Evolutionary conservation across 2,797 vertebrate species (phyloP), one percentile per base, ranked within the genome.

Genomic region (Ambastaia sidthimunki): DNA sequence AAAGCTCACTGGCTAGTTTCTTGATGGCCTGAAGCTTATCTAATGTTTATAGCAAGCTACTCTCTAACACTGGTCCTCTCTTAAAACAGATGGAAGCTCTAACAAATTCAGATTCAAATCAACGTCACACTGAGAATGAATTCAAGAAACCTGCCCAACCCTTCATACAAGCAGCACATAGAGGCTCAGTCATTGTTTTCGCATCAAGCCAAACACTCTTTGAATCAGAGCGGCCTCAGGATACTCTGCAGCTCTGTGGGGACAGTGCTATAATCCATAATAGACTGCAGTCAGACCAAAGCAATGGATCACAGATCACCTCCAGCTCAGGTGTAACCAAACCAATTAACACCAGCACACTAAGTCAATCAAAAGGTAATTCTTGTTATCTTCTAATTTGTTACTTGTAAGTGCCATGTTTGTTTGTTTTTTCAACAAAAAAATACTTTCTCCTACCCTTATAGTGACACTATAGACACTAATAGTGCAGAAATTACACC

Each of bases 161-260:
- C 0, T 92, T 92, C 48, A 9, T 91, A 50, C 92, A 90, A 72
- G 87, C 87, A 4, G 83, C 75, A 4, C 88, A 91, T 10, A 88
- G 94, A 83, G 88, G 92, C 74, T 95, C 94, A 0, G 94, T 95
- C 59, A 95, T 94, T 73, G 90, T 94, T 80, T 93, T 94, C 83
- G 93, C 93, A 10, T 89, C 90, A 0, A 90, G 91, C 16, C 90
- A 90, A 88, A 90, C 86, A 55, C 70, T 91, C 16, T 25, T 88
- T 31, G 83, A 87, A 83, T 85, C 74, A 0, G 80, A 84, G 0
- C 73, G 6, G 4, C 80, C 88, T 81, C 85, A 86, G 74, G 85
- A 85, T 37, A 7, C 34, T 7, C 34, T 37, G n/a, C 59, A 82
- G 55, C 41, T 59, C 54, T 72, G 28, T 18, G 3, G 21, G 47